Conservation (phyloP, 2,888 invertebrate species). For the Pammene aurita region DNA sequence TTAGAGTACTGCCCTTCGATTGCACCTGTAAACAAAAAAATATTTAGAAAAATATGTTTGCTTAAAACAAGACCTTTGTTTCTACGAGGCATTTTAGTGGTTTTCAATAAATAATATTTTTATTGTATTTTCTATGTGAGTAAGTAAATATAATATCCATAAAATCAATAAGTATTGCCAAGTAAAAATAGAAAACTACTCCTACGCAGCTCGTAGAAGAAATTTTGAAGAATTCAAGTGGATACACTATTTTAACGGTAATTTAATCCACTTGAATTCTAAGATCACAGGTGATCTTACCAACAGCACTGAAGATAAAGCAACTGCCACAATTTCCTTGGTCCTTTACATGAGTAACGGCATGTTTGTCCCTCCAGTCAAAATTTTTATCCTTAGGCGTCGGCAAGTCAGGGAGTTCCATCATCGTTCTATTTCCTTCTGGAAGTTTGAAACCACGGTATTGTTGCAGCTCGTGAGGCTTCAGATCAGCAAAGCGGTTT, state of each 20-base stretch:
- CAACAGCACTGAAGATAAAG: constrained; percentile 82
- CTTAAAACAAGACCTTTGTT: no score
- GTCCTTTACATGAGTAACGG: constrained; percentile 83
- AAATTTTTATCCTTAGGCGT: background rate
- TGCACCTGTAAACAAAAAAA: constrained; percentile 39
- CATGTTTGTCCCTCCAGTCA: constrained; percentile 12
- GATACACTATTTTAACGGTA: no score
- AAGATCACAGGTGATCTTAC: constrained; percentile 24
- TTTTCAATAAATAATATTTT: no score
- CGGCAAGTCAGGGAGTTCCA: background rate
- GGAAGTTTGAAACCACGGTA: constrained; percentile 87
- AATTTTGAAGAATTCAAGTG: no score
- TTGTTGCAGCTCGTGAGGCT: background rate
- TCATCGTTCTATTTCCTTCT: constrained; percentile 47
- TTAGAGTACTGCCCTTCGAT: constrained; percentile 48
- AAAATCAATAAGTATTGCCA: no score
- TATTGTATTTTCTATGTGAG: no score
- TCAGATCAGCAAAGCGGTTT: constrained; percentile 19
- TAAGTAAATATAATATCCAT: no score
- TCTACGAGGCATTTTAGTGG: background rate
- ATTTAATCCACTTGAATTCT: no score
- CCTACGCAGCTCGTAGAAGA: no score
- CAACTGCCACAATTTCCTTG: constrained; percentile 91
- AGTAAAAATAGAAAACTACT: no score
- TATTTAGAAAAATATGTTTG: background rate